Conservation (phyloP, 2,797 vertebrate genomes). For the Pseudochromis fuscus region DNA sequence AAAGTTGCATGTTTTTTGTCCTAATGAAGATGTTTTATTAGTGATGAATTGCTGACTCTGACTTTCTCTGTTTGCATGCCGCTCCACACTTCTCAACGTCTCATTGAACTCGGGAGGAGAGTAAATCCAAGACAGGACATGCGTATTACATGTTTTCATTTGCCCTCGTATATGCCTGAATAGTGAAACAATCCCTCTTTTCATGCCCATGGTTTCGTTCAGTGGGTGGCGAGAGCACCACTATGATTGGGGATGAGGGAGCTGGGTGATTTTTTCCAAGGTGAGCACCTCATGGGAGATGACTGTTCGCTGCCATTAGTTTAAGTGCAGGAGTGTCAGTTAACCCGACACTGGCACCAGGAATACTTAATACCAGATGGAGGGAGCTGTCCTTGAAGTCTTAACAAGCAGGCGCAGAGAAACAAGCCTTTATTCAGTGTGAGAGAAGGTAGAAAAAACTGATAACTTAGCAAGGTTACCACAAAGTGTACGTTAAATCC, state of each 20-base stretch:
- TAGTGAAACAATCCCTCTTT: slow-evolving; percentile 84
- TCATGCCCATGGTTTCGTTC: slow-evolving; percentile 81
- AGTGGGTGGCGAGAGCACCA: slow-evolving; percentile 82
- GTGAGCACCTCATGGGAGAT: slow-evolving; percentile 85
- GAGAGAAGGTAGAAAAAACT: slow-evolving; percentile 84
- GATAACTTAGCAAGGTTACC: slow-evolving; percentile 88
- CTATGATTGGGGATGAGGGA: slow-evolving; percentile 84
- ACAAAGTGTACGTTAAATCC: slow-evolving; percentile 86
- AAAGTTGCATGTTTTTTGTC: slow-evolving; percentile 38
- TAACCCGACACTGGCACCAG: slow-evolving; percentile 84
- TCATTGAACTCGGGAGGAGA: slow-evolving; percentile 73
- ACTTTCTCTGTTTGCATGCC: slow-evolving; percentile 60
- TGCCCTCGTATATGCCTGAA: slow-evolving; percentile 75
- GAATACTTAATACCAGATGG: slow-evolving; percentile 85
- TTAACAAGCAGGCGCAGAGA: slow-evolving; percentile 82
- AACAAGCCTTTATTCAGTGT: slow-evolving; percentile 87
- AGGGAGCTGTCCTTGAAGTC: slow-evolving; percentile 85
- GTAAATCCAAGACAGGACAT: slow-evolving; percentile 79
- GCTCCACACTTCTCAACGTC: slow-evolving; percentile 66
- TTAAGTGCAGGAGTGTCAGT: slow-evolving; percentile 85
- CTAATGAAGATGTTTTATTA: slow-evolving; percentile 50
- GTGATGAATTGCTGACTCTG: slow-evolving; percentile 63
- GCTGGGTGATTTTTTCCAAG: slow-evolving; percentile 83
- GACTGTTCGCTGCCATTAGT: slow-evolving; percentile 84
- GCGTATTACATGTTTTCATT: slow-evolving; percentile 83